Percentiles rank a stretch among this genome's conserved stretches.
Conservation (phyloP, 2,888 invertebrate genomes). For the Drosophila affinis region DNA sequence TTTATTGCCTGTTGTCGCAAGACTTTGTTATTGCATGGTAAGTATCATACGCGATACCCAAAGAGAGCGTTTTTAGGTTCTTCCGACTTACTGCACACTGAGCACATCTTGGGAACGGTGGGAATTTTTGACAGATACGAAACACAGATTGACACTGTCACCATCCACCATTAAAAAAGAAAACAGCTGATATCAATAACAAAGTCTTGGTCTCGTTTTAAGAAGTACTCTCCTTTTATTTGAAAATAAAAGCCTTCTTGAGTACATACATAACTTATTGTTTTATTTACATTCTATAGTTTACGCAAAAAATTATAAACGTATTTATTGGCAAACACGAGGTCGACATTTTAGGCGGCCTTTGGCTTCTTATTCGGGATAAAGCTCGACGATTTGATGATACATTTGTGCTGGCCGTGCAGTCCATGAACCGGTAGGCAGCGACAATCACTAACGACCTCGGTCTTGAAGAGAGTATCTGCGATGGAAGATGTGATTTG, state of each 20-base stretch:
- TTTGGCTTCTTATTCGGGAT: constrained; percentile 80
- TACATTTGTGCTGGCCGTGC: constrained; percentile 80
- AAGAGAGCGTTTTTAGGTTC: too few species aligned
- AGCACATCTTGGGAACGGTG: too few species aligned
- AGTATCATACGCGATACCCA: too few species aligned
- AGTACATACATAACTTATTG: constrained; percentile 16
- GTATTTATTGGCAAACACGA: background rate
- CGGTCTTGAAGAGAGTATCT: constrained; percentile 82
- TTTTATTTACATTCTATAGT: constrained; percentile 6
- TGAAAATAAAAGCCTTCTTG: background rate
- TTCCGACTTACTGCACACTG: too few species aligned
- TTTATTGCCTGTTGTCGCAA: too few species aligned
- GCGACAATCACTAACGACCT: constrained; percentile 80
- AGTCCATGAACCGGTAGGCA: constrained; percentile 75
- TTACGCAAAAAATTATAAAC: constrained; percentile 2
- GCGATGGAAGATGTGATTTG: constrained; percentile 81
- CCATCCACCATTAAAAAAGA: too few species aligned
- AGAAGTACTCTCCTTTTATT: background rate
- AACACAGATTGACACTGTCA: too few species aligned
- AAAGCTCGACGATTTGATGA: constrained; percentile 77
- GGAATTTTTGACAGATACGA: too few species aligned
- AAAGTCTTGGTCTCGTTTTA: too few species aligned
- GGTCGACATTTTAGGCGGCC: constrained; percentile 42
- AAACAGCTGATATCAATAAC: too few species aligned
- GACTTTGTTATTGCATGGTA: too few species aligned